Conservation (phyloP, 2,797 vertebrate genomes). For the Smutsia temminckii region DNA sequence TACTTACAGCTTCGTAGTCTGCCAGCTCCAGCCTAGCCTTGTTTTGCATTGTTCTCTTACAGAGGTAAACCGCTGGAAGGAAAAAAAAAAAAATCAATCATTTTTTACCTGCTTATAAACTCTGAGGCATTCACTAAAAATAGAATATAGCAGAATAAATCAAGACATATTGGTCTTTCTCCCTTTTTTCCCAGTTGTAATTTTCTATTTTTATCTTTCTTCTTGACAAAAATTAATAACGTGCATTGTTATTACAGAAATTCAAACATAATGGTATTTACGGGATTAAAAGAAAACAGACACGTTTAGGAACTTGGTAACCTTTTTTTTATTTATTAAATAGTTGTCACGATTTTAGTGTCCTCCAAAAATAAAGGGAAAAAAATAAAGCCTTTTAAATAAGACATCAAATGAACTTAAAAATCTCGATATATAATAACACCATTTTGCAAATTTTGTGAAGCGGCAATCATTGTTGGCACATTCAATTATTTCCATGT, state of each 20-base stretch:
- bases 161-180: constrained; percentile 24
- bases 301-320: background rate
- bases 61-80: constrained; percentile 97
- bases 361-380: background rate
- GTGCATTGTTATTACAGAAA: background rate
- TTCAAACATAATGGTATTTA: background rate
- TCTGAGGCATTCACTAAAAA: constrained; percentile 21
- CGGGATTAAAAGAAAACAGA: background rate
- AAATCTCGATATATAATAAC: background rate
- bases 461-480: background rate
- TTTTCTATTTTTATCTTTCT: background rate
- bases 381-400: background rate
- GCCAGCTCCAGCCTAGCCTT: constrained; percentile 98
- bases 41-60: constrained; percentile 99
- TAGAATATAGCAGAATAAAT: constrained; percentile 32
- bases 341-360: background rate
- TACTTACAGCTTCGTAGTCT: constrained; percentile 97
- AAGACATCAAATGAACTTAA: background rate
- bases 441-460: background rate
- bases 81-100: constrained; percentile 63
- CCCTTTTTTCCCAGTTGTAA: background rate
- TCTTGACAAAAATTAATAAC: background rate
- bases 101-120: constrained; percentile 61
- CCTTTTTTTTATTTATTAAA: background rate
- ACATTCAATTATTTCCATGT: background rate